phyloP scores from a whole-genome alignment of 1,140 invertebrate species.

The Drosophila micromelanica region DNA sequence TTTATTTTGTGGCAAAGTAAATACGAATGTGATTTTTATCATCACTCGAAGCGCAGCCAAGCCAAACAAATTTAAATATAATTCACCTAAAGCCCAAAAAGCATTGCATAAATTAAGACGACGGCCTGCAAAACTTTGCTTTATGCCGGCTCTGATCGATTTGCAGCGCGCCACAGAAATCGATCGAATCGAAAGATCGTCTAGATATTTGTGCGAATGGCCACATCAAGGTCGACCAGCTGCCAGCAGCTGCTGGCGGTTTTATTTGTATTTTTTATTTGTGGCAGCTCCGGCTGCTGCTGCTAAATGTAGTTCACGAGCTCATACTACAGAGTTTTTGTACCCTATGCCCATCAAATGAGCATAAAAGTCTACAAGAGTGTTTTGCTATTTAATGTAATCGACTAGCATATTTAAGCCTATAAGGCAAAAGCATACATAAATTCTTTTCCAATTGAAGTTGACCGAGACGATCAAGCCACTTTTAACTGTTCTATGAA shows the following conservation, averaged over 20 bases:
- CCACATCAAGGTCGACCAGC: constrained; percentile 66
- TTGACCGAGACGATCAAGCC: too few species aligned
- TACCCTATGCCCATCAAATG: constrained; percentile 6
- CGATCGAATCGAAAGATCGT: constrained; percentile 57
- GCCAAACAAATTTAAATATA: constrained; percentile 69
- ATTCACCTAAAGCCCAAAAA: constrained; percentile 68
- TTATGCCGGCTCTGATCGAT: constrained; percentile 66
- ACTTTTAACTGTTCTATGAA: background rate
- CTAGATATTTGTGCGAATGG: constrained; percentile 52
- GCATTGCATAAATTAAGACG: constrained; percentile 73
- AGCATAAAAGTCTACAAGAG: background rate
- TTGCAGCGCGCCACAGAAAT: constrained; percentile 67
- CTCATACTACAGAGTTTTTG: constrained; percentile 38
- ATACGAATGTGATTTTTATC: constrained; percentile 70
- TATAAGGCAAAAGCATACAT: too few species aligned
- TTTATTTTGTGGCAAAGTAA: constrained; percentile 52
- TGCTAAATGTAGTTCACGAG: constrained; percentile 52
- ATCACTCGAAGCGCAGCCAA: constrained; percentile 48
- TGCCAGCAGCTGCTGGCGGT: constrained; percentile 15
- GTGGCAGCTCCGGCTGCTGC: constrained; percentile 21
- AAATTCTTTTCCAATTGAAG: too few species aligned
- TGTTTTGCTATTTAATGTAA: background rate
- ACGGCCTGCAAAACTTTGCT: constrained; percentile 58
- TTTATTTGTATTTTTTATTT: background rate
- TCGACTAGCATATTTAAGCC: background rate